A percentile compares a stretch with the other conserved stretches of the same genome.
Evolutionary conservation across 2,113 vertebrate genomes (phyloP).

Genomic region (Anguilla japonica): DNA sequence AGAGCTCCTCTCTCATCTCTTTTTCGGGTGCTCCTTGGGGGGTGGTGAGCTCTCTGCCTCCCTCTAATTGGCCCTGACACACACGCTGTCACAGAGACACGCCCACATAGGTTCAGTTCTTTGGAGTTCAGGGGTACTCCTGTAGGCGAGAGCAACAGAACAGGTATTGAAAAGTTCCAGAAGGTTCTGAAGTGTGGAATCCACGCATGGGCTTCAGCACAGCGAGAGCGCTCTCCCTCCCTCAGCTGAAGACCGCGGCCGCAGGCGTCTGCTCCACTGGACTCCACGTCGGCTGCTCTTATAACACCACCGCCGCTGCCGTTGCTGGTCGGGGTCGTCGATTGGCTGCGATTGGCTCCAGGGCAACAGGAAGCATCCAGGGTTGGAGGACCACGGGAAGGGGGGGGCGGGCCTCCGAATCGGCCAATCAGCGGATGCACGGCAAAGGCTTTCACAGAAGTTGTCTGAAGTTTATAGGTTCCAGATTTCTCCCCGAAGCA

Average conservation of each 20-base stretch:
- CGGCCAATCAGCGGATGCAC: conserved; percentile 72
- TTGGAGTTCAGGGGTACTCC: not conserved
- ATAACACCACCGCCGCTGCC: conserved; percentile 50
- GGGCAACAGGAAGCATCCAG: conserved; percentile 27
- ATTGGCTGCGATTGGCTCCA: conserved; percentile 54
- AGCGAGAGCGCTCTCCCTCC: conserved; percentile 40
- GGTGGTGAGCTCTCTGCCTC: conserved; percentile 14
- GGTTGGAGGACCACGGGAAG: conserved; percentile 58
- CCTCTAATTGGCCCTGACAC: conserved; percentile 13
- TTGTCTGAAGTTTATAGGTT: conserved; percentile 83
- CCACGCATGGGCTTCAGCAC: conserved; percentile 46
- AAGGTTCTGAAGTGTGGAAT: conserved; percentile 27
- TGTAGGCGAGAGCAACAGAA: not conserved
- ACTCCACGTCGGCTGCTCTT: conserved; percentile 59
- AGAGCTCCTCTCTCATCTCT: conserved; percentile 79
- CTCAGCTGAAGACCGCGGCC: conserved; percentile 53
- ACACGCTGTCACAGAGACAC: not conserved
- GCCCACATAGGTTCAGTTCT: not conserved
- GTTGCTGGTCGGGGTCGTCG: conserved; percentile 39
- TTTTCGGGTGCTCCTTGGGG: conserved; percentile 31
- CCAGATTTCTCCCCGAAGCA: conserved; percentile 76
- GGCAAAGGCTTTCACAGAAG: conserved; percentile 71
- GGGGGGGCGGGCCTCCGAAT: conserved; percentile 71
- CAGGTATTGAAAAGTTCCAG: not conserved
- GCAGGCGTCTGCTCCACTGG: conserved; percentile 60